These are phyloP conservation scores for Dasypolia templi DNA, from an alignment of 2,888 invertebrate species.

Conservation along the genomic window DNA sequence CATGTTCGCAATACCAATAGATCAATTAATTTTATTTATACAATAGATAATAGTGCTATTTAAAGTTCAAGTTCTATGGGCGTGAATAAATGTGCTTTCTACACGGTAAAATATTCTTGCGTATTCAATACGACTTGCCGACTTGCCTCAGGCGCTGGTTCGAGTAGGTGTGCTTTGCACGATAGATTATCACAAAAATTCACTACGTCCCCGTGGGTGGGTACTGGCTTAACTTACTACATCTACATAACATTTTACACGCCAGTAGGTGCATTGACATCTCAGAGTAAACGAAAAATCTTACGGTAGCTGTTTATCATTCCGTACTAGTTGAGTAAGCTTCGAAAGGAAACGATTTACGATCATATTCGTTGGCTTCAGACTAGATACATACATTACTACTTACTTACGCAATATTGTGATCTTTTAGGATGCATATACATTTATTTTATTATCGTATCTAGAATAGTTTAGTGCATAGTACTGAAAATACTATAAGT, in stretches of 20 bases:
- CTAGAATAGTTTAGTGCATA: background rate
- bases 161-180: slow-evolving; percentile 60
- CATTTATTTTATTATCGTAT: background rate
- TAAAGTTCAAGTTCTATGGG: slow-evolving; percentile 33
- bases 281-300: slow-evolving; percentile 31
- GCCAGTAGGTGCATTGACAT: slow-evolving; percentile 29
- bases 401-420: slow-evolving; percentile 10
- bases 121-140: slow-evolving; percentile 66
- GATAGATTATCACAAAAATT: slow-evolving; percentile 70
- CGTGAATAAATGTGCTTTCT: slow-evolving; percentile 53
- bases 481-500: background rate
- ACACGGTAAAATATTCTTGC: slow-evolving; percentile 51
- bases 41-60: slow-evolving; percentile 36
- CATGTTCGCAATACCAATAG: slow-evolving; percentile 17
- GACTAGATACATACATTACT: slow-evolving; percentile 16
- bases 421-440: background rate
- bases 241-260: slow-evolving; percentile 23
- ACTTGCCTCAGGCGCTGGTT: slow-evolving; percentile 63
- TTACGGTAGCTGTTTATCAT: slow-evolving; percentile 35
- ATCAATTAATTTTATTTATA: slow-evolving; percentile 39
- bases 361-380: slow-evolving; percentile 28
- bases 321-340: slow-evolving; percentile 29
- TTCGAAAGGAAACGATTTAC: slow-evolving; percentile 48
- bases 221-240: slow-evolving; percentile 35
- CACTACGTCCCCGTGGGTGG: slow-evolving; percentile 64